Base-by-base conservation (phyloP, 1,140 invertebrate genomes). In the Sogatella furcifera region DNA sequence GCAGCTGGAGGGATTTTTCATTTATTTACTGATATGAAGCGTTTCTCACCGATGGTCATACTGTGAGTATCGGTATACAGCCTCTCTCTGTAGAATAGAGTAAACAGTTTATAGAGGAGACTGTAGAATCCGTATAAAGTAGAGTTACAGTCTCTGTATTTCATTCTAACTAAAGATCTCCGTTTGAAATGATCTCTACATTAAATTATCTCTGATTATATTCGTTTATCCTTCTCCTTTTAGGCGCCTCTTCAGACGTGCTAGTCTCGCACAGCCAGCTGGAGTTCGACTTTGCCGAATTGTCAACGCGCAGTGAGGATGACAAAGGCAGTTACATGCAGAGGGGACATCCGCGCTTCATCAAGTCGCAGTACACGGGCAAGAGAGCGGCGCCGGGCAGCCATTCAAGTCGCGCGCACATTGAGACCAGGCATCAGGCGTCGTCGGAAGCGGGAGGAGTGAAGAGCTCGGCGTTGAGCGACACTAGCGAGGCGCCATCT, bases 401-500 rank as follows among this genome's bases (percentile, higher is more conserved):
- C 49, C 90, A 92, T 68, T 91, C 88, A 0, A 92, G 88, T 70
- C 81, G 89, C 41, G 88, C 88, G 1, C 88, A 91, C 64, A 89
- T 92, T 60, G 78, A 79, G 66, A 69, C 70, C 10, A 61, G 72
- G 11, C n/a, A n/a, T n/a, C 68, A 74, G 38, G 31, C 31, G 9
- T 69, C 68, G 34, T 69, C 89, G 73, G 86, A 84, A 9, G 85
- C 89, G 66, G 85, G 85, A 67, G 84, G 81, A 21, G 82, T 84
- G 1, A 84, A 87, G 75, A 92, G 89, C 0, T 95, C 92, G 21
- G 93, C 91, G 10, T 88, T 95, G 86, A 93, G 90, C 0, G 92
- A 95, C 68, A 95, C 92, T 0, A 93, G 90, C 53, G 92, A 96
- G 79, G 90, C 93, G 0, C 92, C 92, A 5, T 93, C 90, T 22